phyloP scores from a whole-genome alignment of 1,140 invertebrate genomes.

The Aphelenchoides avenae region DNA sequence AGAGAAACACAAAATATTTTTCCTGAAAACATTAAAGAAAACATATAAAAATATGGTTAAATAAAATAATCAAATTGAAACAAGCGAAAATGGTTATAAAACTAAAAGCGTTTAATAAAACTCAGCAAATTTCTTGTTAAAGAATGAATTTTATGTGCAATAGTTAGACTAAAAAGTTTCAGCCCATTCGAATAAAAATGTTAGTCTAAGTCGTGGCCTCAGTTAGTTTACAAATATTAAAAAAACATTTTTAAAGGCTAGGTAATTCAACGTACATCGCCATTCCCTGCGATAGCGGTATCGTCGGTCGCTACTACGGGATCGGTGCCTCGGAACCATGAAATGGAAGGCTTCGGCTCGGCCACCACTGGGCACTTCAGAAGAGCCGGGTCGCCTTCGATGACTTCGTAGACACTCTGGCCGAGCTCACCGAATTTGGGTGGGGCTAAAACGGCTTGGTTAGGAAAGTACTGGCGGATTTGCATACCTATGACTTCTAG shows the following conservation, averaged over 20 bases:
- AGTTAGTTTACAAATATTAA: neutral
- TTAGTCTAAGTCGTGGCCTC: too few species aligned
- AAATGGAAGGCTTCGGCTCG: conserved; percentile 31
- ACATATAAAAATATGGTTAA: too few species aligned
- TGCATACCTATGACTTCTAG: conserved; percentile 63
- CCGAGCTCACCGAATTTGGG: conserved; percentile 56
- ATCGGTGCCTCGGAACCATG: conserved; percentile 48
- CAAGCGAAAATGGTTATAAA: too few species aligned
- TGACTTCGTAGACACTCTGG: conserved; percentile 48
- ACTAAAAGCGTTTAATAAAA: too few species aligned
- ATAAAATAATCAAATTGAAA: too few species aligned
- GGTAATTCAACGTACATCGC: conserved; percentile 21
- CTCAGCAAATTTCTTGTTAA: too few species aligned
- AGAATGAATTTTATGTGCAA: too few species aligned
- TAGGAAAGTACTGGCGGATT: neutral
- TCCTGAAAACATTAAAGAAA: neutral
- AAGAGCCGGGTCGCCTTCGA: conserved; percentile 36
- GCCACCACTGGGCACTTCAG: conserved; percentile 53
- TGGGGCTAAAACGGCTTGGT: conserved; percentile 58
- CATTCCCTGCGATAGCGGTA: conserved; percentile 42
- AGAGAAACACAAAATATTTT: conserved; percentile 15
- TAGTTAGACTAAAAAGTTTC: too few species aligned
- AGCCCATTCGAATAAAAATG: too few species aligned
- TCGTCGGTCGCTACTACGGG: conserved; percentile 45
- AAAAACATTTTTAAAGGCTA: conserved; percentile 12